Conservation (phyloP, 2,797 vertebrate species). For the Craterocephalus amniculus region DNA sequence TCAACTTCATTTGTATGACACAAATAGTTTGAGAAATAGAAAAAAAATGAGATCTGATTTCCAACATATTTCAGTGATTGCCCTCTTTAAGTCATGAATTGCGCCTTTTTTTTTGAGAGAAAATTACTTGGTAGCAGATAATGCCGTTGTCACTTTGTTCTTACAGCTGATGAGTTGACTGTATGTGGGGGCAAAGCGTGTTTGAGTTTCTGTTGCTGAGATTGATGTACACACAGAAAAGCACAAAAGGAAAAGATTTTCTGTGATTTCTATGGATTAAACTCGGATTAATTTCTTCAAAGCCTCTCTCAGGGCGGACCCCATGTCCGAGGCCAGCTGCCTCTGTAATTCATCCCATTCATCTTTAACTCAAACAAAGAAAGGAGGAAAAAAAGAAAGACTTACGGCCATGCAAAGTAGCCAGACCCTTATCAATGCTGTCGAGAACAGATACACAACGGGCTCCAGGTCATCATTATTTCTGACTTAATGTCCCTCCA, state of each 20-base stretch:
- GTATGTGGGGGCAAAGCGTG: slow-evolving; percentile 13
- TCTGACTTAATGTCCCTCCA: slow-evolving; percentile 66
- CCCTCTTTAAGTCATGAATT: slow-evolving; percentile 17
- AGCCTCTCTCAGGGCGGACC: slow-evolving; percentile 42
- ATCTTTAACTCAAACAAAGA: slow-evolving; percentile 44
- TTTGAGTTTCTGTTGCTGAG: slow-evolving; percentile 24
- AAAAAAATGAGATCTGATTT: slow-evolving; percentile 40
- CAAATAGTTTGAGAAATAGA: slow-evolving; percentile 2
- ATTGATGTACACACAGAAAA: slow-evolving; percentile 24
- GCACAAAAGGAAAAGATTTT: slow-evolving; percentile 27
- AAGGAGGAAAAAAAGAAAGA: slow-evolving; percentile 25
- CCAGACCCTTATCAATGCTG: slow-evolving; percentile 44
- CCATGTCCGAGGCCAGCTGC: slow-evolving; percentile 57
- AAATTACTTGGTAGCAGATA: neutral
- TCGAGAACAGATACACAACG: slow-evolving; percentile 55
- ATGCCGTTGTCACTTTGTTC: slow-evolving; percentile 6
- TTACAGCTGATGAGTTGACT: slow-evolving; percentile 7
- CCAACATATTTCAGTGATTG: slow-evolving; percentile 39
- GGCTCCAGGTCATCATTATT: slow-evolving; percentile 75
- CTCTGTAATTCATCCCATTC: slow-evolving; percentile 52
- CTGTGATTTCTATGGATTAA: slow-evolving; percentile 58
- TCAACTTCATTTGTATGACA: slow-evolving; percentile 6
- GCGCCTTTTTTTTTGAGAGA: slow-evolving; percentile 13
- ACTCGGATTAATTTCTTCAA: slow-evolving; percentile 52
- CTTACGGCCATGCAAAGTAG: slow-evolving; percentile 37